Base-by-base conservation (phyloP, 53 echinoderm and acorn worm genomes). In the Apostichopus leukothele region DNA sequence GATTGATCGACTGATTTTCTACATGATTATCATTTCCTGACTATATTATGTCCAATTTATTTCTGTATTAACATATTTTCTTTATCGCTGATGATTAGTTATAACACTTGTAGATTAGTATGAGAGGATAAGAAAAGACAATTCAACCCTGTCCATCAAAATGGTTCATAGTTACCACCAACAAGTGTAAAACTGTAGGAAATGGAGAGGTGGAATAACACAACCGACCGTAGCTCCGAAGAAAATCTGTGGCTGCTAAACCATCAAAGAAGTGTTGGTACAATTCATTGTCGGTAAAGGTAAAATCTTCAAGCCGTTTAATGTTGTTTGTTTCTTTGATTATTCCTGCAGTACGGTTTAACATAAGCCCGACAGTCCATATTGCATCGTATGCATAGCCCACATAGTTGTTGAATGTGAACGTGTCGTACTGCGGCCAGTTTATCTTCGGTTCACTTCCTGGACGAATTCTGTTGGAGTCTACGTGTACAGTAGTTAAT, bases 221-320 rank as follows among this genome's bases (percentile, higher is more conserved):
- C 63, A 63, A 83, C 83, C 53, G 6, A 83, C 83, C 14, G 83
- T 19, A 0, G 60, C 83, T 55, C 83, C 83, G 19, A 83, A 83
- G 23, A 83, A 83, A 83, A 19, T 83, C 57, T 83, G 83, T 83
- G 4, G 16, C 20, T 50, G 83, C 83, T 55, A 83, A 54, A 13
- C 57, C 55, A 7, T 83, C 8, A 23, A 83, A 83, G 57, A 83
- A 83, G n/a, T 53, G 16, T n/a, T 83, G 13, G n/a, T n/a, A 14
- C 21, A 83, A 10, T 21, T 21, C 60, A 53, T 39, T 59, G 52
- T 83, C 60, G 53, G 18, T 55, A 23, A n/a, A 83, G 23, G 14
- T 83, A 23, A 83, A 83, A n/a, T 83, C 57, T 9, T 83, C 83
- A 50, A 83, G n/a, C 0, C n/a, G 53, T 59, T 59, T 83, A 52